A percentile compares a stretch with the other conserved stretches of the same genome.
These are phyloP conservation scores for Psophia crepitans DNA, from an alignment of 2,113 vertebrate species.

Conservation along the genomic window DNA sequence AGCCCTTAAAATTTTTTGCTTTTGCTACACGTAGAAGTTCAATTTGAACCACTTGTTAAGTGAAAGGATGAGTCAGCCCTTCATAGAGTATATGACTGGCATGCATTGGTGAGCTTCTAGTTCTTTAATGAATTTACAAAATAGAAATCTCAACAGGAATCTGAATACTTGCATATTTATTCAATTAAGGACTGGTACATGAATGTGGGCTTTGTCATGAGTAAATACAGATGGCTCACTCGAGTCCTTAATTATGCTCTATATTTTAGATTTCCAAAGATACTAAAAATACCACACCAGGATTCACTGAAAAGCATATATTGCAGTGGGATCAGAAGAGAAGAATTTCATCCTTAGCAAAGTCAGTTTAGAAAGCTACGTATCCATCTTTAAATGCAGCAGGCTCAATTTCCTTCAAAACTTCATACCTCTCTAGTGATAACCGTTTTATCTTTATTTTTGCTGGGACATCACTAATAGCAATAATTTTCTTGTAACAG, in stretches of 20 bases:
- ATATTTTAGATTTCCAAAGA: background rate
- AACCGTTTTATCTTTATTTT: background rate
- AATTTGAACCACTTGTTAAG: background rate
- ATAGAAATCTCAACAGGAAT: slow-evolving; percentile 57
- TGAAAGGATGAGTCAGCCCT: slow-evolving; percentile 32
- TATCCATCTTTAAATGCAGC: background rate
- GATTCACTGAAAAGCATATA: background rate
- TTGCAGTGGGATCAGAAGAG: background rate
- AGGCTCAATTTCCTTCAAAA: background rate
- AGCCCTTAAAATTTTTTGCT: slow-evolving; percentile 16
- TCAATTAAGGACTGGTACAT: slow-evolving; percentile 14
- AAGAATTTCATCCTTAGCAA: background rate
- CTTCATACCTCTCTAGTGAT: background rate
- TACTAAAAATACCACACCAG: background rate
- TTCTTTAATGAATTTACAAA: slow-evolving; percentile 54
- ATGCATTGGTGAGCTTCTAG: slow-evolving; percentile 44
- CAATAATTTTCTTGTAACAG: background rate
- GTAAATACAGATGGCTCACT: slow-evolving; percentile 16
- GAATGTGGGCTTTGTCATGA: slow-evolving; percentile 50
- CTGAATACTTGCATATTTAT: slow-evolving; percentile 66
- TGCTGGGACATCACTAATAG: background rate
- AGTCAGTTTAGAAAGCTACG: background rate
- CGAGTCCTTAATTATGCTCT: slow-evolving; percentile 45
- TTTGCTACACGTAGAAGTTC: background rate
- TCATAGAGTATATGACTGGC: background rate